Conservation (phyloP, 2,888 invertebrate genomes). For the Pyralis farinalis region DNA sequence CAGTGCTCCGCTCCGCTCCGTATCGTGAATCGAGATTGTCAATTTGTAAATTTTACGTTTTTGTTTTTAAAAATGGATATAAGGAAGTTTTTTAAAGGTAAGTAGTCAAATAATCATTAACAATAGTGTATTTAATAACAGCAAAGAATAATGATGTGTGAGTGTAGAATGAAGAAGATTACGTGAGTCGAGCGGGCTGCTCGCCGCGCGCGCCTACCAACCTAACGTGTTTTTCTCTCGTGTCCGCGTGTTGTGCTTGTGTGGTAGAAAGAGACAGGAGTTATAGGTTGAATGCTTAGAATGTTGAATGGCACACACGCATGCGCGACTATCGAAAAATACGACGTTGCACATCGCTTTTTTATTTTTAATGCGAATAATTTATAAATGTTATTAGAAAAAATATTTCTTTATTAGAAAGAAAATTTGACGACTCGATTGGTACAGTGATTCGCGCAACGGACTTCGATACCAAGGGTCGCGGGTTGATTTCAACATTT, state of each 20-base stretch:
- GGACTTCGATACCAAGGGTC: no score
- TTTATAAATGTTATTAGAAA: no score
- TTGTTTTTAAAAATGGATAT: conserved; percentile 1
- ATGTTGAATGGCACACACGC: no score
- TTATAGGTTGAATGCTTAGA: no score
- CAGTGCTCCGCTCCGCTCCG: background rate
- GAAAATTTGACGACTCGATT: no score
- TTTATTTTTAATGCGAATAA: no score
- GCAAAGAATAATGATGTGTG: background rate
- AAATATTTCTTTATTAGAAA: no score
- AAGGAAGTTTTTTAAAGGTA: conserved; percentile 4
- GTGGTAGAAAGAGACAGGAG: background rate
- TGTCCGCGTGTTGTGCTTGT: background rate
- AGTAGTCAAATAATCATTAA: conserved; percentile 1
- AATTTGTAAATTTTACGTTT: background rate
- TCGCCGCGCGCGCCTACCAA: background rate
- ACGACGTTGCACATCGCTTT: no score
- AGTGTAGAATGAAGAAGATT: background rate
- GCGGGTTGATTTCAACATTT: no score
- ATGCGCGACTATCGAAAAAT: no score
- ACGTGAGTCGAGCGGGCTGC: background rate
- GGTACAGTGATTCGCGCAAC: no score
- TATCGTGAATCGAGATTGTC: background rate
- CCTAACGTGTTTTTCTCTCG: no score
- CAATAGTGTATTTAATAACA: conserved; percentile 3